These are phyloP conservation scores for Venustaconcha ellipsiformis DNA, from an alignment of 1,140 invertebrate species.

Conservation along the genomic window DNA sequence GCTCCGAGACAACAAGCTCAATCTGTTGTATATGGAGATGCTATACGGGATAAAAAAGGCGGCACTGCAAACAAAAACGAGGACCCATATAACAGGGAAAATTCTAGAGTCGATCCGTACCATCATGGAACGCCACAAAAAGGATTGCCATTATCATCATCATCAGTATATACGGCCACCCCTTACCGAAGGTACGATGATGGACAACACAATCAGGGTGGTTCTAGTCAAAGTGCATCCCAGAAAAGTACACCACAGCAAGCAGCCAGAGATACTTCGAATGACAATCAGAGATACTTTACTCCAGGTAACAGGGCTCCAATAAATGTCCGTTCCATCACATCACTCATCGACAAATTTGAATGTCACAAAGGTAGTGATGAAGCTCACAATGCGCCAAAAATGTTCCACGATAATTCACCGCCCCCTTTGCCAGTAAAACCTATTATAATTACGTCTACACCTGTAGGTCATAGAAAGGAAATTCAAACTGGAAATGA, in stretches of 20 bases:
- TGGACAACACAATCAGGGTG: neutral
- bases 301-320: conserved; percentile 24
- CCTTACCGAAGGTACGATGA: neutral
- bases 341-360: conserved; percentile 29
- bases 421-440: conserved; percentile 1
- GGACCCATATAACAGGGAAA: neutral
- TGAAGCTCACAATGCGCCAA: conserved; percentile 2
- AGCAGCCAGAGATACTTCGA: conserved; percentile 7
- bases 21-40: conserved; percentile 11
- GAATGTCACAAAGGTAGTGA: conserved; percentile 4
- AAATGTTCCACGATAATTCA: neutral
- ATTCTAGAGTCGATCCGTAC: neutral
- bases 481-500: neutral
- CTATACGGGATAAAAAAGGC: neutral
- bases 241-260: neutral
- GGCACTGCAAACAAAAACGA: neutral
- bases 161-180: conserved; percentile 1
- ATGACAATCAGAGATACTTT: conserved; percentile 25
- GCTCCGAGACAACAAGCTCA: conserved; percentile 21
- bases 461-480: conserved; percentile 3
- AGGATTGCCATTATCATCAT: conserved; percentile 1
- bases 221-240: conserved; percentile 1
- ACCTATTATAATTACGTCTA: conserved; percentile 9
- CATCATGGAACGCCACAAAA: neutral
- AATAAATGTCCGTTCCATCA: conserved; percentile 21